phyloP scores from a whole-genome alignment of 2,113 vertebrate genomes.

The Sylvilagus bachmani region DNA sequence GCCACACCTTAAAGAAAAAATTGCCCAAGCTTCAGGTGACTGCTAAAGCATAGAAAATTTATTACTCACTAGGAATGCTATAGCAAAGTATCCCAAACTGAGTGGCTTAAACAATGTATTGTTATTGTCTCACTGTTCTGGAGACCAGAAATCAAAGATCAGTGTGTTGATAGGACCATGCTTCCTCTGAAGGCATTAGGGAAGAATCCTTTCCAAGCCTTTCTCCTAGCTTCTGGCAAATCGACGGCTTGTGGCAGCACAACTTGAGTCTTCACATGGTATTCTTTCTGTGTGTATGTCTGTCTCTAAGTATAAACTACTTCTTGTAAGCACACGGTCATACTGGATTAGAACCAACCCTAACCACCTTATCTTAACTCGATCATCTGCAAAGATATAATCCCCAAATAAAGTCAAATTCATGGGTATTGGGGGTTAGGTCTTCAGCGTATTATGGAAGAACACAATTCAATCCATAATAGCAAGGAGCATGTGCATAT shows the following conservation, averaged over 20 bases:
- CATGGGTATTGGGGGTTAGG: not conserved
- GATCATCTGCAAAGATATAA: not conserved
- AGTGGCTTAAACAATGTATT: not conserved
- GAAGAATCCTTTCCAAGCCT: not conserved
- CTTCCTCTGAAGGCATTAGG: not conserved
- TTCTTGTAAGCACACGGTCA: not conserved
- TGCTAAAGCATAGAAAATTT: not conserved
- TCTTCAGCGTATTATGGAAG: not conserved
- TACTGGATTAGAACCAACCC: not conserved
- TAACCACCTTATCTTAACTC: not conserved
- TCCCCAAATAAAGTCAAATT: slow-evolving; percentile 28
- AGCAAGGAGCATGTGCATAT: not conserved
- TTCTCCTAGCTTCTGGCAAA: not conserved
- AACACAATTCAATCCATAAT: not conserved
- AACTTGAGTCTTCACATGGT: not conserved
- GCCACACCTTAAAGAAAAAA: not conserved
- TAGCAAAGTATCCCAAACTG: not conserved
- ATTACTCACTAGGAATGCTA: not conserved
- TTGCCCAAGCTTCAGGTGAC: not conserved
- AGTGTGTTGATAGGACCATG: not conserved
- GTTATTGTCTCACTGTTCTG: slow-evolving; percentile 1
- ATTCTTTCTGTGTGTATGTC: not conserved
- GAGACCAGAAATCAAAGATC: not conserved
- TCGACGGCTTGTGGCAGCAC: not conserved
- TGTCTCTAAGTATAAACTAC: not conserved